Base-by-base conservation (phyloP, 2,113 vertebrate species). In the Brevimyrus niger region DNA sequence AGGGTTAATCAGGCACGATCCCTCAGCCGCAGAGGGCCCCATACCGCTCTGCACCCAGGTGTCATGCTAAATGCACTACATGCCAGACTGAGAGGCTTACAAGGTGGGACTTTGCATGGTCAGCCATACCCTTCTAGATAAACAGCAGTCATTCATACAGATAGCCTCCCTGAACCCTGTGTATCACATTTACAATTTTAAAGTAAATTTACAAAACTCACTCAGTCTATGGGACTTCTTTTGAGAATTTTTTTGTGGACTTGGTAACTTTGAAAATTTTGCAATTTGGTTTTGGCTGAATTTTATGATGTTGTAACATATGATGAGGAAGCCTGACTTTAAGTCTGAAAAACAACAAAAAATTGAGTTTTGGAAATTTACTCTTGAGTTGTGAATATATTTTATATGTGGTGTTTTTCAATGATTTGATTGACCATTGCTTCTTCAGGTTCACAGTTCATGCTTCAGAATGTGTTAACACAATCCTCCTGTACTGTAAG, bases 1-100 rank as follows among this genome's bases (percentile, higher is more conserved):
- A 84, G 42, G 82, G 51, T 92, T 93, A 92, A 82, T 80, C 51
- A 89, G 48, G 89, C 84, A 76, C n/a, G 31, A 76, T 76, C 23
- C 19, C 61, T 27, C 4, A 38, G 51, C 10, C 6, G 4, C 42
- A 21, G 19, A 17, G n/a, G 27, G 42, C 8, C 21, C 21, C 1
- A 0, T 84, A 31, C 51, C n/a, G 23, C 82, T 65, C 27, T 48
- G 21, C 4, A 44, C 1, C 5, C 73, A 5, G 73, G 73, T 7
- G 17, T 35, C 15, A 17, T 0, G 2, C 35, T 42, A 80, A 38
- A 35, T 80, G 73, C 73, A 17, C 31, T 42, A 80, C 31, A 80
- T 42, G 15, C 35, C 35, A 42, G 73, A 38, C 73, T 42, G 15
- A 80, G 73, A 19, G 35, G 35, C 11, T 80, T 80, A 42, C 73